Conservation (phyloP, 2,113 vertebrate genomes). For the Vimba vimba region DNA sequence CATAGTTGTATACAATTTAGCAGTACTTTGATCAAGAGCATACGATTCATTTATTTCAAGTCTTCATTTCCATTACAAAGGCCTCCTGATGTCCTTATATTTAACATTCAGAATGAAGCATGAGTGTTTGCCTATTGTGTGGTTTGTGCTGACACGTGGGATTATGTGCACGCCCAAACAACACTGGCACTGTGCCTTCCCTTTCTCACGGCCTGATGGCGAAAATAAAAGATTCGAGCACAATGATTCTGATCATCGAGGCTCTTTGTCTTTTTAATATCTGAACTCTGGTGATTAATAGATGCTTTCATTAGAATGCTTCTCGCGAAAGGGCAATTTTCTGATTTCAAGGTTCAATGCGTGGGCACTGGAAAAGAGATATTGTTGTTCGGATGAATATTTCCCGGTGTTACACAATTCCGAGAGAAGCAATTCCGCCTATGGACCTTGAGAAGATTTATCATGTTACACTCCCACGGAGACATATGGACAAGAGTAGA, state of each 20-base stretch:
- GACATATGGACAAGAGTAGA: neutral
- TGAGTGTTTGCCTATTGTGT: neutral
- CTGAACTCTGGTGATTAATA: conserved; percentile 50
- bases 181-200: neutral
- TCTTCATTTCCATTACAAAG: neutral
- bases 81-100: neutral
- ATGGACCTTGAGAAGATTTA: conserved; percentile 41
- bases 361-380: conserved; percentile 43
- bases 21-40: neutral
- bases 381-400: conserved; percentile 50
- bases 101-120: neutral
- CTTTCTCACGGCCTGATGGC: neutral
- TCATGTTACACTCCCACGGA: conserved; percentile 20
- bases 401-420: conserved; percentile 35
- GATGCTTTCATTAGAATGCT: conserved; percentile 57
- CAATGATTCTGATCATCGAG: conserved; percentile 47
- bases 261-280: conserved; percentile 32
- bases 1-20: neutral
- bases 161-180: neutral
- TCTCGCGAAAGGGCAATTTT: conserved; percentile 56
- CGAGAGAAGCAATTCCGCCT: conserved; percentile 14
- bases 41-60: neutral
- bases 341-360: conserved; percentile 65
- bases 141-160: neutral
- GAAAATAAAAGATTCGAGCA: neutral